These are phyloP conservation scores for Halictus rubicundus DNA, from an alignment of 1,140 invertebrate species.

Conservation along the genomic window DNA sequence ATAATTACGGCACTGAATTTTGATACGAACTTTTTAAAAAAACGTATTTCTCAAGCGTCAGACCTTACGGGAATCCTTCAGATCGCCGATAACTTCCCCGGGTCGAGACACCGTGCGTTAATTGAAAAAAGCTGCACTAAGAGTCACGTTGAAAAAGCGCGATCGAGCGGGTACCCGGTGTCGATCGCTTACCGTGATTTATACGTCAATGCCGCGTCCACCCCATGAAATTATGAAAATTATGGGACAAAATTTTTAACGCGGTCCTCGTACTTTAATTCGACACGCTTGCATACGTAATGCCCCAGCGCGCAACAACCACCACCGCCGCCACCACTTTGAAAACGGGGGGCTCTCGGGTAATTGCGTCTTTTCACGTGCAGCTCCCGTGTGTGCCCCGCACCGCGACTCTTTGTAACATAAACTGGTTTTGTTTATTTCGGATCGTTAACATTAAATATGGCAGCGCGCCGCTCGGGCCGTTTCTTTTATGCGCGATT, in stretches of 20 bases:
- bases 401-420: conserved; percentile 16
- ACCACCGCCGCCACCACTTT: neutral
- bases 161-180: neutral
- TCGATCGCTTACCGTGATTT: conserved; percentile 17
- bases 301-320: conserved; percentile 2
- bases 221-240: conserved; percentile 37
- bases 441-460: conserved; percentile 26
- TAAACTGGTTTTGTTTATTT: conserved; percentile 45
- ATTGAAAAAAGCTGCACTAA: no score
- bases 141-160: no score
- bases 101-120: no score
- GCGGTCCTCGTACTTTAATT: conserved; percentile 4
- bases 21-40: no score
- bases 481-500: conserved; percentile 14
- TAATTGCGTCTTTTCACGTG: conserved; percentile 21
- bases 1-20: no score
- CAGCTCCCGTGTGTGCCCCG: neutral
- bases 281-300: conserved; percentile 12
- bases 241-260: conserved; percentile 23
- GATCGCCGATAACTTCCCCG: no score
- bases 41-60: no score
- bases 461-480: neutral
- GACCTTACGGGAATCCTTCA: no score
- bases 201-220: conserved; percentile 12
- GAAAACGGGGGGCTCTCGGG: no score